Evolutionary conservation across 2,113 vertebrate species (phyloP).

Genomic region (Alethe castanea): DNA sequence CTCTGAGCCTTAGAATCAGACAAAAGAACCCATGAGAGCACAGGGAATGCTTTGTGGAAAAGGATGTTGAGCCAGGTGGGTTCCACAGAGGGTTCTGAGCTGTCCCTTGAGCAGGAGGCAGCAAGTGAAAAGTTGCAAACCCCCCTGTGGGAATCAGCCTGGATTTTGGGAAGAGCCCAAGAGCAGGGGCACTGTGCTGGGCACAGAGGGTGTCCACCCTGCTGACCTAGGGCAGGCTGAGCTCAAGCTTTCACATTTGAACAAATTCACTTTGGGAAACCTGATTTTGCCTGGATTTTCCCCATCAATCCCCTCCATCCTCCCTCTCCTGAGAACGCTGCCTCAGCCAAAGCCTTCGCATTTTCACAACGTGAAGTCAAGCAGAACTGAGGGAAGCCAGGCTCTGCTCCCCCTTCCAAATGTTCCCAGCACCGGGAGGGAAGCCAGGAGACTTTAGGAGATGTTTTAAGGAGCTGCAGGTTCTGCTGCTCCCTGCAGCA

Average conservation of each 20-base stretch:
- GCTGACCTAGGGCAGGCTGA: background rate
- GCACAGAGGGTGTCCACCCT: background rate
- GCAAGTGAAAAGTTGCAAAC: fast-evolving
- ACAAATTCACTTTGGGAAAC: background rate
- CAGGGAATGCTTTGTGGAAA: fast-evolving
- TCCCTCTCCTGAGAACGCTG: background rate
- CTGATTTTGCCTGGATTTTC: background rate
- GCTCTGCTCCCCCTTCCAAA: constrained; percentile 39
- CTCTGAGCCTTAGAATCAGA: background rate
- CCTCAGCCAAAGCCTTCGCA: background rate
- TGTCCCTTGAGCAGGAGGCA: background rate
- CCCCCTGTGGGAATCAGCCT: background rate
- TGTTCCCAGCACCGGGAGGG: background rate
- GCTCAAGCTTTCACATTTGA: background rate
- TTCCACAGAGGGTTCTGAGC: background rate
- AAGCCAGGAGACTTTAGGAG: background rate
- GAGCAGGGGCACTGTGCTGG: fast-evolving
- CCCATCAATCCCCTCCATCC: background rate
- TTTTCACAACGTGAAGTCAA: background rate
- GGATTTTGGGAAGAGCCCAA: background rate
- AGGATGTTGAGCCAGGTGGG: fast-evolving
- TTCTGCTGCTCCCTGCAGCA: background rate
- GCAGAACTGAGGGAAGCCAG: background rate
- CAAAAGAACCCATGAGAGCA: fast-evolving
- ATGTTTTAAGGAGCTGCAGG: background rate